Evolutionary conservation across 2,113 vertebrate genomes (phyloP), one percentile per base, ranked within the genome.

Genomic region (Lycaon pictus): DNA sequence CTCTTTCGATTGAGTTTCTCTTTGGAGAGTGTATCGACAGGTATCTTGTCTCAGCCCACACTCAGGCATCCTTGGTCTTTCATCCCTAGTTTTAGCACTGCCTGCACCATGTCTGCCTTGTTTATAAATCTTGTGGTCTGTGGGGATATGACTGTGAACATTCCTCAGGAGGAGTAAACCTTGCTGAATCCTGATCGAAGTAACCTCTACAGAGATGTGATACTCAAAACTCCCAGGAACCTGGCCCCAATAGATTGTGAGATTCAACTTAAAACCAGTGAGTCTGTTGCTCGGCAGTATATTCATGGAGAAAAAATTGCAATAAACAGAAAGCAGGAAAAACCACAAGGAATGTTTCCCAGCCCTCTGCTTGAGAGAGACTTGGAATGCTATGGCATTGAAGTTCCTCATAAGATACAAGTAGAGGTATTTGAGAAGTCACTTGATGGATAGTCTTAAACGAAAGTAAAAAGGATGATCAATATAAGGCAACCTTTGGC

Each of bases 21-120:
- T n/a, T 48, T 16, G 11, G 22, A 32, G n/a, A 11, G 6, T 48
- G 58, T 23, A 7, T 0, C 6, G 7, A 4, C 5, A 1, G 1
- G 3, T 15, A 22, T 29, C 43, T 55, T 32, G 3, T 65, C 56
- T 60, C 23, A 56, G 32, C 19, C 15, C 35, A 23, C 35, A 11
- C 11, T 76, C 37, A 17, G 10, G 1, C 9, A 11, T 16, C 17
- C 13, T 76, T 43, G 19, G 5, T 43, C 3, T 15, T 3, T 8
- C 12, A 27, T 16, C 37, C 22, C 72, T 37, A 67, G 16, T 16
- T n/a, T 81, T 12, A 4, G 32, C 3, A 20, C 13, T 74, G 20
- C 15, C 37, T 72, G 5, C 11, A 37, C 27, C 37, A 16, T 12
- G 29, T 5, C 32, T 35, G 29, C 27, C 53, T 79, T 83, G 13